These are phyloP conservation scores for Thamnophis elegans DNA, from an alignment of 2,797 vertebrate species.

Conservation along the genomic window DNA sequence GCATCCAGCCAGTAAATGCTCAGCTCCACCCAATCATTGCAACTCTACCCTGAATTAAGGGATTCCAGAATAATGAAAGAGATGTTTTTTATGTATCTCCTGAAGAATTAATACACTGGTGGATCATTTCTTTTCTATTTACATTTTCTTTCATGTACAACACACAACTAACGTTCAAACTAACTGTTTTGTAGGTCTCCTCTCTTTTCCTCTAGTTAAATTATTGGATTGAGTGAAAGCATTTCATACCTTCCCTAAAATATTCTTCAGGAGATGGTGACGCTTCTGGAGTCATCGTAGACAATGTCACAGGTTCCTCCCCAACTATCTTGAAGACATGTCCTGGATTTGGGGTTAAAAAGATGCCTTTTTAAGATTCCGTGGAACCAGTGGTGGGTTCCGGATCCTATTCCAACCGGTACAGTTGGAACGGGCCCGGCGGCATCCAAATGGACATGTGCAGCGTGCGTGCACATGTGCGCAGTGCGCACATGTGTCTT, in stretches of 20 bases:
- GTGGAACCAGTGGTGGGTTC: too few species aligned
- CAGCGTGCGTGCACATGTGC: too few species aligned
- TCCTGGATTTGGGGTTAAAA: slow-evolving; percentile 34
- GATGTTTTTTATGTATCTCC: not conserved
- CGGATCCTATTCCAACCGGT: too few species aligned
- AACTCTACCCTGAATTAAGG: not conserved
- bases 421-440: too few species aligned
- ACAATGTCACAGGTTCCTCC: slow-evolving; percentile 9
- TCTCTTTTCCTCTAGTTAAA: not conserved
- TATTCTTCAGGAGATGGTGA: slow-evolving; percentile 12
- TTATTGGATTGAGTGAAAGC: not conserved
- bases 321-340: slow-evolving; percentile 34
- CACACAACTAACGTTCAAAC: not conserved
- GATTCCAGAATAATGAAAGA: not conserved
- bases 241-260: slow-evolving; percentile 58
- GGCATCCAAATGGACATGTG: too few species aligned
- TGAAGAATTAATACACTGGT: not conserved
- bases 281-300: slow-evolving; percentile 22
- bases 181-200: not conserved
- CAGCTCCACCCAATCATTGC: not conserved
- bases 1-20: not conserved
- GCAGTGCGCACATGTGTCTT: too few species aligned
- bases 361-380: not conserved
- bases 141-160: not conserved
- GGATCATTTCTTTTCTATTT: not conserved